Percentiles rank a stretch among this genome's conserved stretches.
phyloP scores from a whole-genome alignment of 2,888 invertebrate genomes.

The Liodrosophila aerea region DNA sequence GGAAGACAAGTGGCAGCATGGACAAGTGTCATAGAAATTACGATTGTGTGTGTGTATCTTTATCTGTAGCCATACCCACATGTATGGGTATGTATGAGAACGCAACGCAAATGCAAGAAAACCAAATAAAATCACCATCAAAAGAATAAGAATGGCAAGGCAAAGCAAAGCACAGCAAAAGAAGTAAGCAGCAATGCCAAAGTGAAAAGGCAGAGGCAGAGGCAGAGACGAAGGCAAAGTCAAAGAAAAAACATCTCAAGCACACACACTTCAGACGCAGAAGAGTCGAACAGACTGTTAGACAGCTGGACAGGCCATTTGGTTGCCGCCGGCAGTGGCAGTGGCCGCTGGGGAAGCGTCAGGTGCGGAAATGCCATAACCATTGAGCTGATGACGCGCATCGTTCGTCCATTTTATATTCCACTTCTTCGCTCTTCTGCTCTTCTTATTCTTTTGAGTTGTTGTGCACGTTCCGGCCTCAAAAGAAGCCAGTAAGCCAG shows the following conservation, averaged over 20 bases:
- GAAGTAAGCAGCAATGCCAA: conserved; percentile 6
- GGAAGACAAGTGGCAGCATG: conserved; percentile 76
- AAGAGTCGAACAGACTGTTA: conserved; percentile 37
- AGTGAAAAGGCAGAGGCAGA: conserved; percentile 18
- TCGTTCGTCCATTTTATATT: conserved; percentile 49
- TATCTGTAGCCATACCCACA: not conserved
- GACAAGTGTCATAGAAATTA: conserved; percentile 75
- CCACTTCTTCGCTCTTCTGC: conserved; percentile 4
- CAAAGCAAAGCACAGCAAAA: conserved; percentile 29
- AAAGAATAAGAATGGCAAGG: conserved; percentile 34
- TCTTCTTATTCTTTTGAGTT: conserved; percentile 23
- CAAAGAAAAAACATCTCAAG: conserved; percentile 58
- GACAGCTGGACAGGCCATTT: conserved; percentile 63
- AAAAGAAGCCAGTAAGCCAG: conserved; percentile 32
- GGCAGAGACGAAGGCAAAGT: conserved; percentile 15
- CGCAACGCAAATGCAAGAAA: conserved; percentile 61
- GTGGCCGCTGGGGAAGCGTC: conserved; percentile 44
- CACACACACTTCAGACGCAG: conserved; percentile 69
- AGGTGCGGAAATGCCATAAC: conserved; percentile 64
- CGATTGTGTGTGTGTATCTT: conserved; percentile 34
- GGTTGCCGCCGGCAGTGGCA: conserved; percentile 11
- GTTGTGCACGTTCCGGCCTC: conserved; percentile 64
- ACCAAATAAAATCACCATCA: conserved; percentile 63
- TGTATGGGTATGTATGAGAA: conserved; percentile 10
- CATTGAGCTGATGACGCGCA: conserved; percentile 62